phyloP scores from a whole-genome alignment of 1,140 invertebrate species.

The Linepithema humile region DNA sequence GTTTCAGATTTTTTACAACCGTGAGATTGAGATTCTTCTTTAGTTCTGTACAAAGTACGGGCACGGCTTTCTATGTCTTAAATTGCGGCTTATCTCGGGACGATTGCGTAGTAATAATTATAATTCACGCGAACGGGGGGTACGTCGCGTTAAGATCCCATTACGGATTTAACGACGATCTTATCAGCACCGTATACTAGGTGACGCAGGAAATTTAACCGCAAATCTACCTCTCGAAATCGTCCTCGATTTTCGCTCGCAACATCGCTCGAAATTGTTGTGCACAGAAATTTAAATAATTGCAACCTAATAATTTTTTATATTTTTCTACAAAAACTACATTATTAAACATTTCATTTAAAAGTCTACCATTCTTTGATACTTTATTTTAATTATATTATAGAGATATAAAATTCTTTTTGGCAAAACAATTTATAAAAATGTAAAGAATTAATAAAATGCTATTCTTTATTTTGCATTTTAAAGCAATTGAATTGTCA shows the following conservation, averaged over 20 bases:
- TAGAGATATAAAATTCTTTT: too few relatives aligned
- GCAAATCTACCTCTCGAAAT: constrained; percentile 68
- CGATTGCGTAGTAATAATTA: constrained; percentile 68
- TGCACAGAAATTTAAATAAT: neutral
- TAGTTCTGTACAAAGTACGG: neutral
- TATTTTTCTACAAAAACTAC: neutral
- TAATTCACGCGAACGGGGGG: constrained; percentile 69
- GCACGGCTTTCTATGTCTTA: constrained; percentile 8
- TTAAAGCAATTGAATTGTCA: too few relatives aligned
- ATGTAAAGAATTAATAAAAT: too few relatives aligned
- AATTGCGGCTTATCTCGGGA: constrained; percentile 52
- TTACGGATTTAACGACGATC: constrained; percentile 72
- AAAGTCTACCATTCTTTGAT: neutral
- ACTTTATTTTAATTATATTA: too few relatives aligned
- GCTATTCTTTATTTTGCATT: too few relatives aligned
- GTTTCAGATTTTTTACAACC: neutral
- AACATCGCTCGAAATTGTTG: neutral
- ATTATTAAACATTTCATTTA: neutral
- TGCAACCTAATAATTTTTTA: neutral
- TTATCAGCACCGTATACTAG: constrained; percentile 68
- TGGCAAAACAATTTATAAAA: too few relatives aligned
- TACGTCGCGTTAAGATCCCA: constrained; percentile 74
- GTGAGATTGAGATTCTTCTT: neutral
- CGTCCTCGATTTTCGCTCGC: constrained; percentile 41
- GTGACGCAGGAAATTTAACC: constrained; percentile 67